Percentiles rank a stretch among this genome's conserved stretches.
These are phyloP conservation scores for Drosophila nikananu DNA, from an alignment of 1,140 invertebrate species.

Conservation along the genomic window DNA sequence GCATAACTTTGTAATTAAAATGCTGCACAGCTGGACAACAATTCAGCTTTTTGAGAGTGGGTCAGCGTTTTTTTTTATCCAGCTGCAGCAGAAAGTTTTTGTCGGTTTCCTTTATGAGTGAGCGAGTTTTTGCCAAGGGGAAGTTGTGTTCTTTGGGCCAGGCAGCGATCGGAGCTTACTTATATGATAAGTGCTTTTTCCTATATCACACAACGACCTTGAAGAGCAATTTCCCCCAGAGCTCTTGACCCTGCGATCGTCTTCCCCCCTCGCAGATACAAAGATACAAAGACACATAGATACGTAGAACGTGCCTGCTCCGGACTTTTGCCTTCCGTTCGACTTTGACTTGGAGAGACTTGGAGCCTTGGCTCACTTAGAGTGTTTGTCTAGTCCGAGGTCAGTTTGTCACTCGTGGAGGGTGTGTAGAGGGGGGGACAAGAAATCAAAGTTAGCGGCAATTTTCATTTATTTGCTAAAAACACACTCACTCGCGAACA, in stretches of 20 bases:
- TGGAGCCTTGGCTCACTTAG: conserved; percentile 50
- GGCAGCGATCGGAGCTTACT: conserved; percentile 8
- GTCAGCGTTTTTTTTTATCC: conserved; percentile 51
- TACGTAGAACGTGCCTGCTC: conserved; percentile 28
- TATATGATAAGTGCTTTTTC: conserved; percentile 3
- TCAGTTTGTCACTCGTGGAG: conserved; percentile 18
- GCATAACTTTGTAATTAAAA: conserved; percentile 60
- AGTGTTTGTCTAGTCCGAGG: conserved; percentile 63
- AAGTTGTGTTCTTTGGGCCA: not conserved
- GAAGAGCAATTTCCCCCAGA: conserved; percentile 46
- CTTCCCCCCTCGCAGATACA: not conserved
- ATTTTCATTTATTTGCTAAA: conserved; percentile 72
- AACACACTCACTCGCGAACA: conserved; percentile 22
- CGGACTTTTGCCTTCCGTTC: conserved; percentile 47
- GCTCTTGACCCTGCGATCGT: conserved; percentile 37
- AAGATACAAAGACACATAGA: not conserved
- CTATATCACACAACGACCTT: conserved; percentile 45
- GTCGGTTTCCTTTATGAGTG: conserved; percentile 25
- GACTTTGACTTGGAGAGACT: conserved; percentile 40
- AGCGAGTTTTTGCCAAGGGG: conserved; percentile 8
- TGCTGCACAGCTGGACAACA: conserved; percentile 51
- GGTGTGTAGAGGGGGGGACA: conserved; percentile 1
- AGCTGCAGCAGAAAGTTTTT: conserved; percentile 21
- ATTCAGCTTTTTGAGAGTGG: conserved; percentile 25
- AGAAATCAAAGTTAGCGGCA: conserved; percentile 52